A percentile compares a stretch with the other conserved stretches of the same genome.
These are phyloP conservation scores for Falco novaeseelandiae DNA, from an alignment of 2,797 vertebrate genomes.

Conservation along the genomic window DNA sequence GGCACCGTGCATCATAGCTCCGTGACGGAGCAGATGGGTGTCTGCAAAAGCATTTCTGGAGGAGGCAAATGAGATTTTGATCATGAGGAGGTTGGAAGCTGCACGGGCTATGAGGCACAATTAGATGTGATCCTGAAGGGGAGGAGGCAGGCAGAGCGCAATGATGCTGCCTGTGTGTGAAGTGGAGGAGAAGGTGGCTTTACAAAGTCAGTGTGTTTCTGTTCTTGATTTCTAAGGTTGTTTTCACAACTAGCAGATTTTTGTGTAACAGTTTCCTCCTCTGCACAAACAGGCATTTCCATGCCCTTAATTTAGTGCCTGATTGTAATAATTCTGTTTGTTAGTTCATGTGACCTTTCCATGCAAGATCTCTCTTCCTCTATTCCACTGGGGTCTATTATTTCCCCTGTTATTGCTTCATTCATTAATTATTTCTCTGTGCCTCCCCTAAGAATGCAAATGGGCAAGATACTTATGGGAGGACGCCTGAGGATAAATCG, in stretches of 20 bases:
- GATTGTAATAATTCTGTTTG: background rate
- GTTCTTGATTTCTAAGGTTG: background rate
- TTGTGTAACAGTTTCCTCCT: background rate
- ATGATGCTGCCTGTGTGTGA: rapidly evolving
- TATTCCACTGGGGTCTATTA: background rate
- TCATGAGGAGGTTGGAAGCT: background rate
- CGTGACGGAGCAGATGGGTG: rapidly evolving
- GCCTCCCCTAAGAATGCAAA: background rate
- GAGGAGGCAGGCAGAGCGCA: background rate
- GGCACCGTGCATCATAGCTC: rapidly evolving
- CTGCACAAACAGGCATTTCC: background rate
- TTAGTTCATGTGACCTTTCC: background rate
- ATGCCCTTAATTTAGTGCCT: background rate
- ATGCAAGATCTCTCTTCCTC: background rate
- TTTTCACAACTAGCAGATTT: background rate
- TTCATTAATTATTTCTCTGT: background rate
- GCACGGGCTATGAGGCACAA: background rate
- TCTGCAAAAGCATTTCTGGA: background rate
- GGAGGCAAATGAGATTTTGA: background rate
- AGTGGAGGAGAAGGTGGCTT: background rate
- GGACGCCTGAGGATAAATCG: background rate
- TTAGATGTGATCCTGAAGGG: background rate
- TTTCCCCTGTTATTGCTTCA: background rate
- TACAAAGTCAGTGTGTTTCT: background rate
- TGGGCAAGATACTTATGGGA: background rate